A percentile compares a stretch with the other conserved stretches of the same genome.
Evolutionary conservation across 2,113 vertebrate genomes (phyloP).

Genomic region (Rhipidura dahli): DNA sequence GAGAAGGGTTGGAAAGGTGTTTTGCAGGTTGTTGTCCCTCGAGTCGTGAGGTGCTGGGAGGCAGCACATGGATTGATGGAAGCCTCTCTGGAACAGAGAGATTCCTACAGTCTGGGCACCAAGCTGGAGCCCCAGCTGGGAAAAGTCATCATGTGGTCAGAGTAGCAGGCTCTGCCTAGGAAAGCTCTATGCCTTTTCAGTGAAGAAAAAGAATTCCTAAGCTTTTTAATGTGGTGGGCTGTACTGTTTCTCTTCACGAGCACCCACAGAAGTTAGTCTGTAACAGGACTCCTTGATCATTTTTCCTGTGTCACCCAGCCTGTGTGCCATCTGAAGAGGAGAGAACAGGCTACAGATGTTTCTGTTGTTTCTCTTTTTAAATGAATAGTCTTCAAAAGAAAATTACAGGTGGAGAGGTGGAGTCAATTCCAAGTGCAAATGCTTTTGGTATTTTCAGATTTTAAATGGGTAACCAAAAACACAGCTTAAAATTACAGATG

Average conservation of each 20-base stretch:
- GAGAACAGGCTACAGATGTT: not conserved
- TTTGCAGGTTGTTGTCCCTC: not conserved
- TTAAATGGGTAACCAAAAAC: not conserved
- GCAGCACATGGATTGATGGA: not conserved
- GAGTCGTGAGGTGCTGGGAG: rapidly evolving
- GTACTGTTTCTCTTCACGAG: not conserved
- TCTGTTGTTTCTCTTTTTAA: not conserved
- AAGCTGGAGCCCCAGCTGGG: not conserved
- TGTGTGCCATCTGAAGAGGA: not conserved
- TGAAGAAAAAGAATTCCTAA: not conserved
- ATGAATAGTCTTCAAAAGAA: not conserved
- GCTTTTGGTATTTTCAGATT: not conserved
- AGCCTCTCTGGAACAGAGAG: not conserved
- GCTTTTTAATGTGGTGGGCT: not conserved
- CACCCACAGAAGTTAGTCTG: not conserved
- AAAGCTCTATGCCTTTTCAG: not conserved
- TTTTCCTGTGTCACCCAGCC: not conserved
- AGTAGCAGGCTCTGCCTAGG: not conserved
- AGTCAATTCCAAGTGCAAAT: not conserved
- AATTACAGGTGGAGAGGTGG: not conserved
- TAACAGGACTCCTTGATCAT: not conserved
- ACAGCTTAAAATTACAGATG: not conserved
- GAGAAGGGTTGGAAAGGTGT: not conserved
- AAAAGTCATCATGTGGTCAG: not conserved
- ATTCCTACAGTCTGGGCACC: rapidly evolving